Base-by-base conservation (phyloP, 1,140 invertebrate species). In the Mamestra configurata region DNA sequence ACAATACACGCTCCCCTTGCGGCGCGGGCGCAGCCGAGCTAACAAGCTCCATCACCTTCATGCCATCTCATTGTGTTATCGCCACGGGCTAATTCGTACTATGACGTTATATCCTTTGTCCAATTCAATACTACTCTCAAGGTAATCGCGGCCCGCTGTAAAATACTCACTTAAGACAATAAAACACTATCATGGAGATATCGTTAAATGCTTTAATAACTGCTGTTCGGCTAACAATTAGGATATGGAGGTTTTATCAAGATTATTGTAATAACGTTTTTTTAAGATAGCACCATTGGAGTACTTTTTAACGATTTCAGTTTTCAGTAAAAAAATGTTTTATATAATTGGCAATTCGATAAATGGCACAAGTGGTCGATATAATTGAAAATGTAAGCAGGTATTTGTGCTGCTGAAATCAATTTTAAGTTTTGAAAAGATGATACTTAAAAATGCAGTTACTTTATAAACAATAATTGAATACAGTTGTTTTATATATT, bases 121-220 rank as follows among this genome's bases (percentile, higher is more conserved):
- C 75, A 77, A 77, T 77, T 77, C 75, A 77, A 68, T 77, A 77
- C 75, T 77, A 77, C 75, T 66, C 75, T 77, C 59, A 77, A 77
- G 75, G 75, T 68, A 53, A 68, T 46, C 43, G 27, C 73, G 18
- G 73, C 40, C 73, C 73, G 61, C 75, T 66, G 55, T 53, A 55
- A 66, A 66, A 77, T 53, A 40, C 75, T 49, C 4, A 49, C 3
- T 40, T 53, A 77, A 77, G 75, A 68, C 61, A 77, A 66, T 68
- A 68, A 66, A 68, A 77, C 35, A 73, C 18, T 53, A 35, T 72
- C 70, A 15, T 35, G 7, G 15, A 77, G 40, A 68, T 68, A 77
- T 77, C 75, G 18, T 68, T 64, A 53, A 77, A 66, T 66, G 66
- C 22, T 70, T 22, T 70, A 70, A 70, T 70, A 66, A 66, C 61